Conservation (phyloP, 2,888 invertebrate genomes). For the Therioaphis trifolii region DNA sequence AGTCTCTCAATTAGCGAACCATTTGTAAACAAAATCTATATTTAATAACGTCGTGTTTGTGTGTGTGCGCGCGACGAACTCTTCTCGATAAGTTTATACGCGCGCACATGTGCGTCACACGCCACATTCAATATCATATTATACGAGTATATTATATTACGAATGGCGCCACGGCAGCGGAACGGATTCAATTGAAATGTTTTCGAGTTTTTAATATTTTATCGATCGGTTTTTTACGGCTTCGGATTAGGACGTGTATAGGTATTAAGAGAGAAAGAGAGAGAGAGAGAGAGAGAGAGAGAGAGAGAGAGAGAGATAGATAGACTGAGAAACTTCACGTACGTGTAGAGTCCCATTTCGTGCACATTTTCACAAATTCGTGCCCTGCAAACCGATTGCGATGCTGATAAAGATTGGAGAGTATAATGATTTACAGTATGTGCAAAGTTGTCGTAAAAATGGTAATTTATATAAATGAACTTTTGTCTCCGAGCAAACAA, state of each 20-base stretch:
- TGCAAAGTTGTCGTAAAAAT: constrained; percentile 17
- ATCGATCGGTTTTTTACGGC: background rate
- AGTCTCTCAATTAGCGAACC: too few species aligned
- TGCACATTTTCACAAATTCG: background rate
- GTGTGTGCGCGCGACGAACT: too few species aligned
- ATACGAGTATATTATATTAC: background rate
- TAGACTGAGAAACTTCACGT: too few species aligned
- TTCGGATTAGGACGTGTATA: background rate
- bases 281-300: too few species aligned
- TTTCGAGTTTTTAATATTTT: background rate
- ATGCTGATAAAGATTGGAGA: background rate
- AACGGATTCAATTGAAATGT: constrained; percentile 3
- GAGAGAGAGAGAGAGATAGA: too few species aligned
- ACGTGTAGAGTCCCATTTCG: background rate
- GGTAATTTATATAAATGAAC: constrained; percentile 14
- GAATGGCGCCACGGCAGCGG: background rate
- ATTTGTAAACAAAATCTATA: too few species aligned
- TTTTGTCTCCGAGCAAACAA: background rate
- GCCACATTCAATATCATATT: too few species aligned
- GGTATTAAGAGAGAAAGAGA: too few species aligned
- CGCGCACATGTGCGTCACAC: background rate
- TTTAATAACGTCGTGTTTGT: too few species aligned
- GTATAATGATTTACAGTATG: constrained; percentile 9
- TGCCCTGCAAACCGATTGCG: background rate
- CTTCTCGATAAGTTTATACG: too few species aligned